Conservation (phyloP, 2,113 vertebrate species). For the Sprattus sprattus region DNA sequence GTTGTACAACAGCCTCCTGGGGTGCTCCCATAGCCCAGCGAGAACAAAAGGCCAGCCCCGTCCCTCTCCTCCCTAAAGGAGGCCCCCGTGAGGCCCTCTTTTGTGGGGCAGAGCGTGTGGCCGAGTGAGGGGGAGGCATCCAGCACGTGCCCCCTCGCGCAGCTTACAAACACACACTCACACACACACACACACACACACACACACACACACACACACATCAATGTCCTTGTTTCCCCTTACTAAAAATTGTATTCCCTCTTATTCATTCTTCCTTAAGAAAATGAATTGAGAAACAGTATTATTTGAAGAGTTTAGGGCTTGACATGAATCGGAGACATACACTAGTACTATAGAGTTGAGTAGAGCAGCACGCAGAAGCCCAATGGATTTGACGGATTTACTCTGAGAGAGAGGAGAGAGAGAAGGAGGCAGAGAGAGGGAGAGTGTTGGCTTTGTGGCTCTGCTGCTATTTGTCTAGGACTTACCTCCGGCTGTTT, state of each 20-base stretch:
- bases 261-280: too few relatives aligned
- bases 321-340: too few relatives aligned
- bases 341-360: too few relatives aligned
- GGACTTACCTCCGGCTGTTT: constrained; percentile 2
- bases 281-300: too few relatives aligned
- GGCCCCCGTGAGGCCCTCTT: constrained; percentile 3
- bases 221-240: background rate
- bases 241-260: too few relatives aligned
- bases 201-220: background rate
- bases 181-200: constrained; percentile 10
- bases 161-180: background rate
- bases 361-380: too few relatives aligned
- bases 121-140: background rate
- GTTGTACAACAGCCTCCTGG: constrained; percentile 15
- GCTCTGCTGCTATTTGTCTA: constrained; percentile 4
- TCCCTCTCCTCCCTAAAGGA: constrained; percentile 35
- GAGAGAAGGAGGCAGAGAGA: background rate
- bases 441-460: background rate
- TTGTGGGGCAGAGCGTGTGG: background rate
- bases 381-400: too few relatives aligned
- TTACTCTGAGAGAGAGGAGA: background rate
- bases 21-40: background rate
- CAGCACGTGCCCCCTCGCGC: background rate
- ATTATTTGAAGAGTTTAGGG: too few relatives aligned
- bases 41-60: constrained; percentile 27